Evolutionary conservation across 2,888 invertebrate genomes (phyloP).

Genomic region (Sinelater perroti): DNA sequence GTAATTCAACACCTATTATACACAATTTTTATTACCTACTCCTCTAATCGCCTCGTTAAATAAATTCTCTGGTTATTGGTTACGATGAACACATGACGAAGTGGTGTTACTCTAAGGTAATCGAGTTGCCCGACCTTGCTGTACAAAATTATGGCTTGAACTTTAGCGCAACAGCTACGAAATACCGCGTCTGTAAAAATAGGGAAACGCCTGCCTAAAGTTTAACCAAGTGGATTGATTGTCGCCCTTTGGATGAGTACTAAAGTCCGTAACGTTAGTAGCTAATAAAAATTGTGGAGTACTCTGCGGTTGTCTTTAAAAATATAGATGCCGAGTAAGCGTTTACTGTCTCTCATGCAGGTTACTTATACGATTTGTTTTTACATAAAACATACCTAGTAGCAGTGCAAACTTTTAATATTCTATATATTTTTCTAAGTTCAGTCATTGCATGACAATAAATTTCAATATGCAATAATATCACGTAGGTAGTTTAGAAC

Average conservation of each 20-base stretch:
- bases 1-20: slow-evolving; percentile 40
- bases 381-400: slow-evolving; percentile 48
- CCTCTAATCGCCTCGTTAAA: slow-evolving; percentile 11
- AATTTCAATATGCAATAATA: slow-evolving; percentile 52
- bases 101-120: slow-evolving; percentile 15
- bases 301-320: slow-evolving; percentile 27
- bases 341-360: slow-evolving; percentile 45
- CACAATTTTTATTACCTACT: slow-evolving; percentile 48
- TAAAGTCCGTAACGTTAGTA: slow-evolving; percentile 16
- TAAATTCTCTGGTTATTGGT: slow-evolving; percentile 12
- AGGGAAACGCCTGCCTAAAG: slow-evolving; percentile 3
- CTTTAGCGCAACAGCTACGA: background rate
- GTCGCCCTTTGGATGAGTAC: slow-evolving; percentile 18
- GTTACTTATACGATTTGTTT: slow-evolving; percentile 46
- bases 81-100: slow-evolving; percentile 28
- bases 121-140: background rate
- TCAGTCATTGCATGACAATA: slow-evolving; percentile 58
- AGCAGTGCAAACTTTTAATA: slow-evolving; percentile 55
- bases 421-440: slow-evolving; percentile 50
- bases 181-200: slow-evolving; percentile 1
- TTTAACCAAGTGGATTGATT: slow-evolving; percentile 21
- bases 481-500: slow-evolving; percentile 53
- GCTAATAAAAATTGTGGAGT: slow-evolving; percentile 35
- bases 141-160: background rate
- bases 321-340: slow-evolving; percentile 40